Base-by-base conservation (phyloP, 37 sponge, comb jelly and placozoan genomes). In the Dysidea cf. avara region DNA sequence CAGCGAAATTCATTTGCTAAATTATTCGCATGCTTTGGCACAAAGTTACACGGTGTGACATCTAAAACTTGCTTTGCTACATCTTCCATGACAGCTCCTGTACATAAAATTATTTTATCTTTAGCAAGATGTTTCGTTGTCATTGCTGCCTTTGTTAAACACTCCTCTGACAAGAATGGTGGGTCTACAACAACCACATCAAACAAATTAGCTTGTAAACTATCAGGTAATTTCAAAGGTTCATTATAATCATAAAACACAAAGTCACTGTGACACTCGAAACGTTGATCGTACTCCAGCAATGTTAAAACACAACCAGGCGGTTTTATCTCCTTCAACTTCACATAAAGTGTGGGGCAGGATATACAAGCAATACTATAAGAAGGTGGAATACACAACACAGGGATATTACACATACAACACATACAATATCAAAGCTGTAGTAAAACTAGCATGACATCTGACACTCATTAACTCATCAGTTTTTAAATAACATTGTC, bases 151-250 rank as follows among this genome's bases (percentile, higher is more conserved):
- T 92, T 92, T 2, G 33, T 24, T 0, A 92, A 52, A 24, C 92
- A 92, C 60, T 86, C 88, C 53, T 87, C 81, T 0, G 88, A 83
- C 18, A 91, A 76, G 67, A 74, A 92, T 16, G 92, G 92, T 13
- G 88, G 92, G 51, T 92, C 92, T 25, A 84, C 92, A 12, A 87
- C 62, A 1, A 92, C 92, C 6, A 92, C 1, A 29, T 83, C 92
- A 71, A 78, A 92, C 16, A 22, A 17, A 0, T 68, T 22, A 37
- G 74, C 52, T 18, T 16, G 11, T 14, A 83, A 54, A 3, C 4
- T 20, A 11, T 65, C 49, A 0, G 92, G 80, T 32, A 92, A 53
- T 16, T 78, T 18, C 67, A 87, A 56, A n/a, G 92, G 88, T 4
- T 74, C 6, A 9, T 78, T 83, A 85, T 92, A 87, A 71, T 87